Percentiles rank a stretch among this genome's conserved stretches.
Conservation (phyloP, 2,797 vertebrate species). For the Xenentodon cancila region DNA sequence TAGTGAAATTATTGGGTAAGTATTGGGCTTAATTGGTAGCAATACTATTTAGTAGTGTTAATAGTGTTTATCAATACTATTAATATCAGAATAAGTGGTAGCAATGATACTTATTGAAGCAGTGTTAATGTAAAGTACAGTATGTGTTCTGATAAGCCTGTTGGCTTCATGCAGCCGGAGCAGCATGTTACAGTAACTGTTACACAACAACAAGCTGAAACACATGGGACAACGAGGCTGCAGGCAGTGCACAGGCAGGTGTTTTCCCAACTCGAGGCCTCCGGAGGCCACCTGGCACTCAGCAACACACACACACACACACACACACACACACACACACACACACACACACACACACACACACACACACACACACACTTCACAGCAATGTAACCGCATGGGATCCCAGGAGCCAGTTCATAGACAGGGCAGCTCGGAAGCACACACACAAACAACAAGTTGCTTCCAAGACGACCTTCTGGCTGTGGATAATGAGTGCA, state of each 20-base stretch:
- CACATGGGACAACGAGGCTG: slow-evolving; percentile 57
- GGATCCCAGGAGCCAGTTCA: slow-evolving; percentile 64
- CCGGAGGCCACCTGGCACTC: slow-evolving; percentile 62
- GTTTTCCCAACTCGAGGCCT: slow-evolving; percentile 62
- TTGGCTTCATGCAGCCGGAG: slow-evolving; percentile 7
- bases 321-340: neutral
- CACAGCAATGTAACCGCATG: slow-evolving; percentile 19
- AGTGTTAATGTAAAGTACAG: no score
- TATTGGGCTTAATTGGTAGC: no score
- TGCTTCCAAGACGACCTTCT: no score
- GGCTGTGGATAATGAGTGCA: no score
- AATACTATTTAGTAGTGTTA: no score
- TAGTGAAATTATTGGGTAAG: no score
- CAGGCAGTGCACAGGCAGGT: slow-evolving; percentile 68
- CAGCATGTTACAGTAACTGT: slow-evolving; percentile 51
- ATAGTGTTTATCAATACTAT: no score
- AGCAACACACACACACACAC: slow-evolving; percentile 30
- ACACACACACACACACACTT: slow-evolving; percentile 14
- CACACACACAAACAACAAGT: slow-evolving; percentile 23
- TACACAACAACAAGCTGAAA: slow-evolving; percentile 65
- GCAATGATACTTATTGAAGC: no score
- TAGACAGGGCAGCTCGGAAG: slow-evolving; percentile 56
- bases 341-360: slow-evolving; percentile 29
- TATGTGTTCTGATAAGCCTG: slow-evolving; percentile 2
- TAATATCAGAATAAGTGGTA: no score